A percentile compares a stretch with the other conserved stretches of the same genome.
phyloP scores from a whole-genome alignment of 2,888 invertebrate genomes.

The Galeruca laticollis region DNA sequence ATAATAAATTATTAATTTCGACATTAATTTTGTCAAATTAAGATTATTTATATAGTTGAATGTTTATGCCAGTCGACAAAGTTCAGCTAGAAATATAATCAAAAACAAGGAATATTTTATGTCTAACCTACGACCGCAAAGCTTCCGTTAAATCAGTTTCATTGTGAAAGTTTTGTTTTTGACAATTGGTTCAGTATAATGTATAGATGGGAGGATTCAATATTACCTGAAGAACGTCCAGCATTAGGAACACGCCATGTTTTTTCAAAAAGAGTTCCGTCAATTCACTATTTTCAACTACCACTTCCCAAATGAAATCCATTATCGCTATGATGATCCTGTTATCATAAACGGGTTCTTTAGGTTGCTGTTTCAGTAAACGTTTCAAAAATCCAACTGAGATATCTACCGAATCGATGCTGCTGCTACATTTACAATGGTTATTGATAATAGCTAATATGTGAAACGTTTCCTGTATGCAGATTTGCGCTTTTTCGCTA shows the following conservation, averaged over 20 bases:
- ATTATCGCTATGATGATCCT: constrained; percentile 64
- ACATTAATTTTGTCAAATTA: too few species aligned
- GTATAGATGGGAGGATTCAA: not conserved
- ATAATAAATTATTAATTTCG: too few species aligned
- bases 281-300: constrained; percentile 54
- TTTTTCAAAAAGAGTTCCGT: constrained; percentile 60
- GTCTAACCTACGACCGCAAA: too few species aligned
- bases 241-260: constrained; percentile 59
- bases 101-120: too few species aligned
- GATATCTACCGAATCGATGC: not conserved
- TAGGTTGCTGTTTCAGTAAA: constrained; percentile 41
- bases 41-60: too few species aligned
- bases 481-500: constrained; percentile 19
- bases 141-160: too few species aligned
- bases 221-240: constrained; percentile 65
- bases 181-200: too few species aligned
- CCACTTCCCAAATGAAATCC: constrained; percentile 65
- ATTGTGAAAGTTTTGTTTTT: too few species aligned
- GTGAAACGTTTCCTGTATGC: constrained; percentile 29
- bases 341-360: constrained; percentile 60
- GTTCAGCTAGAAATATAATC: too few species aligned
- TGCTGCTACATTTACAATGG: not conserved
- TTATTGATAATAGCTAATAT: constrained; percentile 17
- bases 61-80: too few species aligned
- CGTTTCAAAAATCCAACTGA: constrained; percentile 38